Evolutionary conservation across 2,113 vertebrate genomes (phyloP), one percentile per base, ranked within the genome.

Genomic region (Sakesphorus luctuosus): DNA sequence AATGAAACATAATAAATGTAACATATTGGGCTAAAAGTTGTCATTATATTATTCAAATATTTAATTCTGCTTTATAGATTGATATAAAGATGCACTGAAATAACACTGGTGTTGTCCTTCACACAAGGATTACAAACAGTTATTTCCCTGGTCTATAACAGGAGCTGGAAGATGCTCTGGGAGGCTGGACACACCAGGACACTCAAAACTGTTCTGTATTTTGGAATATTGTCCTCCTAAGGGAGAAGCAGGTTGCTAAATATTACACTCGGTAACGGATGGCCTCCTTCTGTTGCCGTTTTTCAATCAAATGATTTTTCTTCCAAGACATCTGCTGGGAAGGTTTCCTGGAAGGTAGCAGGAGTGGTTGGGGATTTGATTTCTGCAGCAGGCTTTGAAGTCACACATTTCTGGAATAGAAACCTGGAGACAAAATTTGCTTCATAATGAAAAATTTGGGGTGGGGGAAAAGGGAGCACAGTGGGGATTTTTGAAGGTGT

Each of bases 41-140:
- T 85, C 67, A 46, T 89, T 76, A 58, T 77, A 63, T 65, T 79
- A 52, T 19, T 85, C 88, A 86, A 93, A 47, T 95, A 78, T 31
- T 84, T 73, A 90, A 86, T 49, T 23, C 40, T 59, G 71, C 44
- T 77, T 84, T 56, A 67, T 10, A 77, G 62, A 53, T 62, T 77
- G 46, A 52, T 12, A 89, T 0, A 3, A 77, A 94, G 53, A 47
- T 3, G 29, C 13, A 85, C 2, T 74, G 84, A 82, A 74, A 35
- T 47, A 93, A 79, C 56, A 85, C 65, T 76, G 38, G 29, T 11
- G 9, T 21, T 65, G 53, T 69, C 67, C 47, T n/a, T 82, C 13
- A 7, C 74, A 47, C 1, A 3, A 86, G 56, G 26, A 71, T 35
- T 77, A 87, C 35, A 91, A 94, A 35, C 13, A 1, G 9, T 46